Evolutionary conservation across 2,797 vertebrate species (phyloP), one percentile per base, ranked within the genome.

Genomic region (Ctenopoma kingsleyae): DNA sequence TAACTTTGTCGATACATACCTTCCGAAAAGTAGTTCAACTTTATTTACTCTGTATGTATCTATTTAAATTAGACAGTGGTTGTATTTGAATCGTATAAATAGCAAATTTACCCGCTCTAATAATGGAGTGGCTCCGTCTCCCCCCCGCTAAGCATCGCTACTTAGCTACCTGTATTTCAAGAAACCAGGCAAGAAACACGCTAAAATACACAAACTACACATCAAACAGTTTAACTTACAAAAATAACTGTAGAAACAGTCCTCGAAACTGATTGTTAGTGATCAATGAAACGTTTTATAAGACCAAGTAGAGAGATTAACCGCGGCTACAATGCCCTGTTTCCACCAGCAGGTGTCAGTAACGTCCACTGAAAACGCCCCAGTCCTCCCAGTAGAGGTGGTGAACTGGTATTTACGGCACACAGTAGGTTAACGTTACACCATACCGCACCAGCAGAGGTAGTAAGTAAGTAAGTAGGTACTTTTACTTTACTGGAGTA

Each of bases 261-360:
- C 13, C 1, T 16, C 0, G 27, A 44, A 64, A 36, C 1, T 2
- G 12, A 62, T 20, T 70, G 60, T 38, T 20, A 50, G 9, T 1
- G 20, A 20, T 30, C 2, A 20, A 0, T 38, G 0, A 55, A 12
- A 52, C 11, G 30, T 41, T 43, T 66, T 22, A 30, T 15, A 43
- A 20, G 41, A 17, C 13, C n/a, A 62, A 23, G 5, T 8, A 47
- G 11, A 20, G 4, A 15, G n/a, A 11, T 16, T 49, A 8, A 5
- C 5, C 25, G 2, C 1, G 8, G 27, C 38, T 81, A 83, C 58
- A 48, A 60, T 75, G 22, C 16, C 9, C 25, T 0, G 0, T 15
- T 58, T 82, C 1, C 12, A 30, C 87, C 91, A 70, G 73, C 49
- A 88, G 88, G 59, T 62, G 90, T 67, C 90, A 84, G 78, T 4